Base-by-base conservation (phyloP, 1,140 invertebrate species). In the Heliconius congener region DNA sequence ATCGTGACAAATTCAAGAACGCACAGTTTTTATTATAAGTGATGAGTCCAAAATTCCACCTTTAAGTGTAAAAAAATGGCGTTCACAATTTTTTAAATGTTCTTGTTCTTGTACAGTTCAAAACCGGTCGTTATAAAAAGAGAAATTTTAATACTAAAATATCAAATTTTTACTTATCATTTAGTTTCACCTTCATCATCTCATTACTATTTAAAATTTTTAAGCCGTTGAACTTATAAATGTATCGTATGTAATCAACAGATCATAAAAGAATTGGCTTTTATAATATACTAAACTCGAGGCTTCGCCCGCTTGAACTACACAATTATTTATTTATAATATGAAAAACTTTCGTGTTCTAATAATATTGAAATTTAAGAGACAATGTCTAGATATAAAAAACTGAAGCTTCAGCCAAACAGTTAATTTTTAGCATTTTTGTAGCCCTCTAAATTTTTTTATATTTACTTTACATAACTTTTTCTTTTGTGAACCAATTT, bases 41-140 rank as follows among this genome's bases (percentile, higher is more conserved):
- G 19, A 57, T 57, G 1, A 57, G 8, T 19, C 8, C 3, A 52
- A 52, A 16, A 52, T 18, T 52, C 5, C 18, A 2, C 50, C 18
- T 8, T 19, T n/a, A n/a, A 55, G 19, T 8, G 6, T 3, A 8
- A 55, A 55, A 52, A 55, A 55, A n/a, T 55, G 18, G 2, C 52
- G 52, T 6, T 46, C 42, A 16, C 13, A 46, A 16, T 46, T 46
- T 46, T 46, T 42, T 1, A 42, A 42, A 42, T 60, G 55, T 23
- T 23, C n/a, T 23, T 60, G 19, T 60, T 60, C 9, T 11, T 60
- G 16, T 23, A 27, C n/a, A 27, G 55, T 60, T 27, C n/a, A 57
- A 60, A 66, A 66, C 60, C 60, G 60, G 60, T 66, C 23, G 23
- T 23, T 30, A 66, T 66, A 66, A 66, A 66, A 66, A 66, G 23